phyloP scores from a whole-genome alignment of 1,140 invertebrate species.

The Aphelenchoides besseyi region DNA sequence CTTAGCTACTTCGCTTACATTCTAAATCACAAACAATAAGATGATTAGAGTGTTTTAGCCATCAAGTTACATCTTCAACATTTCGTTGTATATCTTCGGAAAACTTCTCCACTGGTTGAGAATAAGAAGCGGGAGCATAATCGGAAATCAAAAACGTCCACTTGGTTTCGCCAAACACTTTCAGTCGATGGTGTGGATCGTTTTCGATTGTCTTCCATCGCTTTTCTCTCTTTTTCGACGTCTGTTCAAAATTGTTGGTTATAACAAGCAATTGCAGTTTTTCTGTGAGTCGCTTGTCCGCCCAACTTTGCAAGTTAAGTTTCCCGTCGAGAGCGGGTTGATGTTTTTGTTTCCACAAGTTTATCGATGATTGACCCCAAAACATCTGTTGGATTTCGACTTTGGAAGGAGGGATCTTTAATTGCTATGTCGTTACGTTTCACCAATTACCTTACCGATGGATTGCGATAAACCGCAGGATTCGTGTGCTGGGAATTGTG shows the following conservation, averaged over 20 bases:
- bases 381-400: not conserved
- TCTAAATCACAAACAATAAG: constrained; percentile 5
- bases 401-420: constrained; percentile 12
- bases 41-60: not conserved
- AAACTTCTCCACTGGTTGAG: constrained; percentile 11
- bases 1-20: constrained; percentile 23
- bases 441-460: constrained; percentile 3
- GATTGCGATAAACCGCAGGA: constrained; percentile 14
- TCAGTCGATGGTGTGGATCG: not conserved
- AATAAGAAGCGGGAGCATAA: constrained; percentile 23
- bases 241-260: constrained; percentile 15
- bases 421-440: not conserved
- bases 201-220: not conserved
- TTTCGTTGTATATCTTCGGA: constrained; percentile 11
- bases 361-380: not conserved
- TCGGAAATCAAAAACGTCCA: constrained; percentile 25
- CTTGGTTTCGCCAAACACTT: not conserved
- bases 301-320: not conserved
- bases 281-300: constrained; percentile 10
- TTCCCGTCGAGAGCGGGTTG: not conserved
- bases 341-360: constrained; percentile 10
- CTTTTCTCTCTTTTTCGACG: constrained; percentile 9
- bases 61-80: constrained; percentile 14
- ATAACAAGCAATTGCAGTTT: constrained; percentile 27
- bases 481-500: not conserved